Evolutionary conservation across 2,113 vertebrate genomes (phyloP).

Genomic region (Eidolon helvum): DNA sequence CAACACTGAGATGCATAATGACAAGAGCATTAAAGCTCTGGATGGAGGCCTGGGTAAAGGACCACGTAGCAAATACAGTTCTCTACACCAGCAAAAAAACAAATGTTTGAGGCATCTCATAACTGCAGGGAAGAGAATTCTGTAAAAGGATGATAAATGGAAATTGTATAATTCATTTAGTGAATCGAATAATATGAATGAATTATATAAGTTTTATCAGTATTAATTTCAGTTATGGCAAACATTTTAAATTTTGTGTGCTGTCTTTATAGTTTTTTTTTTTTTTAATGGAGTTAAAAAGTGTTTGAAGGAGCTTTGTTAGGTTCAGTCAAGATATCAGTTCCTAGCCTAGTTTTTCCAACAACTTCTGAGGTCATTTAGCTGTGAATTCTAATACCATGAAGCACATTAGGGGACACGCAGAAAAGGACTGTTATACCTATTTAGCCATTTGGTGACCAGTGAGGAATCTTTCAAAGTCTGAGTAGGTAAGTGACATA

Average conservation of each 20-base stretch:
- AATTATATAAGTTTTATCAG: not conserved
- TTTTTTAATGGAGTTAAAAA: not conserved
- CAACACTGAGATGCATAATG: not conserved
- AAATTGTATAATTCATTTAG: not conserved
- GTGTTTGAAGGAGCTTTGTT: not conserved
- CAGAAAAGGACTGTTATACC: not conserved
- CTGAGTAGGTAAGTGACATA: not conserved
- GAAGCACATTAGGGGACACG: not conserved
- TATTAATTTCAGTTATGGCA: not conserved
- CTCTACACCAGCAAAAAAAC: not conserved
- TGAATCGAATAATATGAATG: not conserved
- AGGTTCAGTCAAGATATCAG: not conserved
- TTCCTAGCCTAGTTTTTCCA: not conserved
- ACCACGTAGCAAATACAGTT: not conserved
- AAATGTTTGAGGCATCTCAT: not conserved
- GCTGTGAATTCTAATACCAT: not conserved
- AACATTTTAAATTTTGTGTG: not conserved
- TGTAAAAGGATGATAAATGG: not conserved
- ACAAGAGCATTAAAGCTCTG: not conserved
- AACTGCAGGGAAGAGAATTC: no score
- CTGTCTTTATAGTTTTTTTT: not conserved
- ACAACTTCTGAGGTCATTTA: not conserved
- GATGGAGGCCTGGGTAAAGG: not conserved
- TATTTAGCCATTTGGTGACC: not conserved
- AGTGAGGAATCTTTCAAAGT: not conserved